phyloP scores from a whole-genome alignment of 2,797 vertebrate species.

The Otus scops region DNA sequence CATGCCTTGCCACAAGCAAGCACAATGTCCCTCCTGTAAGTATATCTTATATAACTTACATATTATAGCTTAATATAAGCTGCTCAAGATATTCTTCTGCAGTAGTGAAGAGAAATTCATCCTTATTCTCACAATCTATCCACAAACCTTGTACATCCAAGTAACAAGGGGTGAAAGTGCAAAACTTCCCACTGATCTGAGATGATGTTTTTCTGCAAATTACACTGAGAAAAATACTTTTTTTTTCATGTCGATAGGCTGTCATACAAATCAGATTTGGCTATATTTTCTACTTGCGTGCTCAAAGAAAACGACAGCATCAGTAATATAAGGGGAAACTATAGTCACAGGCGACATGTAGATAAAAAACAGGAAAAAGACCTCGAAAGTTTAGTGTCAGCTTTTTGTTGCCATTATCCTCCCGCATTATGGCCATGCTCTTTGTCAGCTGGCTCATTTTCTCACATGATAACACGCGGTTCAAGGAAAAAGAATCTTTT shows the following conservation, averaged over 20 bases:
- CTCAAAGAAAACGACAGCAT: background rate
- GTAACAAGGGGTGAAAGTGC: rapidly evolving
- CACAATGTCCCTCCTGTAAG: background rate
- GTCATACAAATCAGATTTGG: background rate
- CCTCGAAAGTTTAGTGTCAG: background rate
- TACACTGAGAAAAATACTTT: background rate
- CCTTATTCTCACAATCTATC: background rate
- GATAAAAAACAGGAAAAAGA: slow-evolving; percentile 53
- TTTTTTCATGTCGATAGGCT: background rate
- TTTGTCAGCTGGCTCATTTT: background rate
- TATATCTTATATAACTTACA: background rate
- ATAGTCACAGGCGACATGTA: background rate
- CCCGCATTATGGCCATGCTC: rapidly evolving
- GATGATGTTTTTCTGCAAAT: background rate
- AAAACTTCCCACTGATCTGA: background rate
- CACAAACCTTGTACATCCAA: background rate
- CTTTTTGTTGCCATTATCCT: background rate
- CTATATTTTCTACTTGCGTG: background rate
- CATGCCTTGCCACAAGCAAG: background rate
- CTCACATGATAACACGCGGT: background rate
- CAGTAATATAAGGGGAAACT: background rate
- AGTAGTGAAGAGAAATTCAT: background rate
- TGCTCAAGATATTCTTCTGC: background rate
- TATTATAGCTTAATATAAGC: background rate
- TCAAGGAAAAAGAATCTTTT: slow-evolving; percentile 16